Evolutionary conservation across 2,113 vertebrate species (phyloP), one percentile per base, ranked within the genome.

Genomic region (Vanacampus margaritifer): DNA sequence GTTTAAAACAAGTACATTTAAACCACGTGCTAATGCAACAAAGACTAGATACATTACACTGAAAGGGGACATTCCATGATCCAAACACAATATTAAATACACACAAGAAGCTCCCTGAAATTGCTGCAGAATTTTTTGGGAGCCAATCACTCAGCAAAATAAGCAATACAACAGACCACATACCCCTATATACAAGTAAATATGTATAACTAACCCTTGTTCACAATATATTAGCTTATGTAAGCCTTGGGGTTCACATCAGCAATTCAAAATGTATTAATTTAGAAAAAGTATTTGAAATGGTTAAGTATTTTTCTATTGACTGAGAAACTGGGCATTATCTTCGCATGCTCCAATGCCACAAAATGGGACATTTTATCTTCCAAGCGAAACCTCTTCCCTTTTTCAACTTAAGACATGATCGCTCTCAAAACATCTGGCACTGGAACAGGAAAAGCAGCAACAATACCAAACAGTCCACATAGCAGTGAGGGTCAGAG

Each of bases 331-430:
- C 67, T 69, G 74, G 76, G 79, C 37, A 69, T 53, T 23, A n/a
- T 21, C 9, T 23, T 35, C 9, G 37, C 54, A 28, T 53, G 39
- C 14, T 79, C 79, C 32, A 84, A 76, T 64, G 48, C 21, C 48
- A 53, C 69, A 75, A 73, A 85, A 85, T 70, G 72, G 54, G 50
- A 74, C 70, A 14, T 61, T 72, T 71, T 1, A 12, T 32, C 24
- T 16, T 32, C 14, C 4, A 13, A 26, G 7, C 13, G 68, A 13
- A 53, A 36, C 1, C 3, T 19, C 7, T 46, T 17, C 21, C 35
- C 1, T 3, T 12, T n/a, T 36, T 53, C 13, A 21, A 11, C 41
- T 58, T 3, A 48, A 71, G 58, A 45, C 19, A 36, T 32, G 4
- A 32, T 51, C 53, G 21, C 17, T 16, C 13, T 63, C 46, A 69